These are phyloP conservation scores for Limonius californicus DNA, from an alignment of 1,140 invertebrate genomes.

Conservation along the genomic window DNA sequence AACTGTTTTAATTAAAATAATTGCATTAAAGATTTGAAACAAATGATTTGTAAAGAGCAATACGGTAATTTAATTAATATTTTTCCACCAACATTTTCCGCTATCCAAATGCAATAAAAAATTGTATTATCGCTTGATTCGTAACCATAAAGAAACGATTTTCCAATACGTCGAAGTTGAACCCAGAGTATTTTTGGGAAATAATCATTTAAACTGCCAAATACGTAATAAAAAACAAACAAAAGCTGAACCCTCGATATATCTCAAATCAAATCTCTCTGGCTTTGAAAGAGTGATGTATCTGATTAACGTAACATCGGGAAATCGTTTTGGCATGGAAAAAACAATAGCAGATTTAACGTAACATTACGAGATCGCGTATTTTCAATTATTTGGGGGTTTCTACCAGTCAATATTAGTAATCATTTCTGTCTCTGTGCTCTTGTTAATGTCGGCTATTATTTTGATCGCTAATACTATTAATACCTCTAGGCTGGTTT, in stretches of 20 bases:
- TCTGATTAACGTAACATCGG: neutral
- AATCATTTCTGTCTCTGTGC: neutral
- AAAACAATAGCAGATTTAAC: neutral
- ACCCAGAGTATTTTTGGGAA: no score
- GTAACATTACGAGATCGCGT: neutral
- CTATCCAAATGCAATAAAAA: no score
- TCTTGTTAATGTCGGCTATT: neutral
- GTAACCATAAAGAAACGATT: no score
- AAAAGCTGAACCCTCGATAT: neutral
- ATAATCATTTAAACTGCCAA: no score
- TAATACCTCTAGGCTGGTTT: neutral
- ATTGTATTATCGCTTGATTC: no score
- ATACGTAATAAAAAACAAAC: neutral
- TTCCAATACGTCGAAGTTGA: no score
- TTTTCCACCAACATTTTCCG: no score
- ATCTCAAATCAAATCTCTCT: neutral
- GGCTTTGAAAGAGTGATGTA: neutral
- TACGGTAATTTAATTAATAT: no score
- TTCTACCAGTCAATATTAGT: neutral
- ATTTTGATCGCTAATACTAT: neutral
- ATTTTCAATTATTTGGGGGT: neutral
- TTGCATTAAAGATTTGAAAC: no score
- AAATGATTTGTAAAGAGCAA: no score
- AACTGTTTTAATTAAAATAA: no score
- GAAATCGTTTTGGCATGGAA: neutral